A percentile compares a stretch with the other conserved stretches of the same genome.
Evolutionary conservation across 2,888 invertebrate genomes (phyloP).

Genomic region (Drosophila dives): DNA sequence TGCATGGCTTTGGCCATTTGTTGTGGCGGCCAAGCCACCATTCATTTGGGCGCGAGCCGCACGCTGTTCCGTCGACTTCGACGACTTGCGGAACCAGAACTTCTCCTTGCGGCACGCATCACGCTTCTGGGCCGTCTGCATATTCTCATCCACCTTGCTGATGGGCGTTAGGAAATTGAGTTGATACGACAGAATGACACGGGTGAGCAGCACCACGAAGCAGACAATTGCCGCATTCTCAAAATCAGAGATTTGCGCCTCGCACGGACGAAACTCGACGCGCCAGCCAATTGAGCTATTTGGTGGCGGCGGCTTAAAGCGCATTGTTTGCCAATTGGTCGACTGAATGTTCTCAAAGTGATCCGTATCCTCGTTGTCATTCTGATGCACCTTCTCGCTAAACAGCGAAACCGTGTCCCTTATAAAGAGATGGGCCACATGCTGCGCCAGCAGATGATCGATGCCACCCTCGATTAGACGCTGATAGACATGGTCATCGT

Average conservation of each 20-base stretch:
- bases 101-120: constrained; percentile 93
- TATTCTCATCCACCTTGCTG: constrained; percentile 98
- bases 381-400: constrained; percentile 96
- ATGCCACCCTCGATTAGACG: constrained; percentile 94
- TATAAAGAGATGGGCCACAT: constrained; percentile 99
- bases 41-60: constrained; percentile 55
- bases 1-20: constrained; percentile 41
- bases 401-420: constrained; percentile 98
- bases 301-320: constrained; percentile 99
- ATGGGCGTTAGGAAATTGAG: constrained; percentile 98
- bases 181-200: constrained; percentile 98
- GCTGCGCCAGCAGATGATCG: constrained; percentile 96
- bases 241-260: constrained; percentile 99
- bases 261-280: constrained; percentile 99
- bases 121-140: constrained; percentile 96
- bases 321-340: constrained; percentile 99
- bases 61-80: constrained; percentile 84
- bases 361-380: constrained; percentile 96
- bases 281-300: constrained; percentile 99
- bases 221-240: constrained; percentile 99
- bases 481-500: constrained; percentile 93
- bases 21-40: constrained; percentile 29
- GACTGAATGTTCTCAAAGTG: constrained; percentile 99
- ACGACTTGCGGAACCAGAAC: constrained; percentile 97
- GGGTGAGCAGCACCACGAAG: constrained; percentile 97